These are phyloP conservation scores for Eristalis arbustorum DNA, from an alignment of 2,888 invertebrate genomes.

Conservation along the genomic window DNA sequence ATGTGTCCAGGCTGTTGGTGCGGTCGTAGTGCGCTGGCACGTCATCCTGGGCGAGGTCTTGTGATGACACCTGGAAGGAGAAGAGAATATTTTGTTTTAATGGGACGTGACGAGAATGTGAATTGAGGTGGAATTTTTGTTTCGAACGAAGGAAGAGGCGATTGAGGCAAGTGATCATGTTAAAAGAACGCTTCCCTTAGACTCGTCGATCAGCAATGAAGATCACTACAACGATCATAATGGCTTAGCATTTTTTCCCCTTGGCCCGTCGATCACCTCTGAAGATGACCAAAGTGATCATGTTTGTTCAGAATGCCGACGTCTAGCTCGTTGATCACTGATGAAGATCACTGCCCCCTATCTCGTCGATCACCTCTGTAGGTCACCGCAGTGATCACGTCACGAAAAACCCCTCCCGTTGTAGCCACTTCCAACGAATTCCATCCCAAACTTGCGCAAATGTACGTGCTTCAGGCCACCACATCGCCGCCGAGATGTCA, in stretches of 20 bases:
- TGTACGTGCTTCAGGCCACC: not conserved
- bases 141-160: too few relatives aligned
- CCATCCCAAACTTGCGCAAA: not conserved
- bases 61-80: conserved; percentile 45
- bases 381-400: not conserved
- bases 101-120: not conserved
- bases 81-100: not conserved
- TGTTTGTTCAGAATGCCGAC: too few relatives aligned
- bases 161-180: not conserved
- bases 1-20: conserved; percentile 3
- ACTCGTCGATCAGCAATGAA: too few relatives aligned
- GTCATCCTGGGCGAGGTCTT: conserved; percentile 43
- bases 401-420: not conserved
- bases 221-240: too few relatives aligned
- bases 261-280: too few relatives aligned
- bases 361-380: not conserved
- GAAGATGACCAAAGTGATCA: too few relatives aligned
- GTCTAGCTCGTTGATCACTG: too few relatives aligned
- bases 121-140: not conserved
- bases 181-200: too few relatives aligned
- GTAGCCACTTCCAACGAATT: not conserved
- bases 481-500: not conserved
- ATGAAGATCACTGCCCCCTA: too few relatives aligned
- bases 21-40: conserved; percentile 28
- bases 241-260: too few relatives aligned